These are phyloP conservation scores for Myotis pilosus DNA, from an alignment of 2,797 vertebrate genomes.

Conservation along the genomic window DNA sequence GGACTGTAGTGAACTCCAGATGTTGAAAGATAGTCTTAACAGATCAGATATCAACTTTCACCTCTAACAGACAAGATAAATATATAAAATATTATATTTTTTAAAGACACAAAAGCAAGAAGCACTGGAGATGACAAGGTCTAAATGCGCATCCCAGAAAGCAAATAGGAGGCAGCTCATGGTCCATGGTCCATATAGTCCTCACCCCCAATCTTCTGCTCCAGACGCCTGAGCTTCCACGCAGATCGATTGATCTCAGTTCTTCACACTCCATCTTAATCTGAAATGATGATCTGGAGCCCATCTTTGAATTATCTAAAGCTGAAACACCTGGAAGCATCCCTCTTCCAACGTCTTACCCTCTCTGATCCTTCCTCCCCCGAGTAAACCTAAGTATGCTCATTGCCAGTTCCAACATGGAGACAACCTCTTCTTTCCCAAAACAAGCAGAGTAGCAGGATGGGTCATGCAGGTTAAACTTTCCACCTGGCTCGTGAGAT, in stretches of 20 bases:
- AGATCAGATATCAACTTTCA: slow-evolving; percentile 47
- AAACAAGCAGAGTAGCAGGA: background rate
- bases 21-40: slow-evolving; percentile 55
- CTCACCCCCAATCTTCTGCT: background rate
- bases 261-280: background rate
- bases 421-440: background rate
- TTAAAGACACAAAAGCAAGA: background rate
- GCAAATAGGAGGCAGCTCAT: background rate
- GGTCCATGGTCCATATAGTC: background rate
- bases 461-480: background rate
- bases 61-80: slow-evolving; percentile 45
- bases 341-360: background rate
- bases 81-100: background rate
- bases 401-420: background rate
- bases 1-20: slow-evolving; percentile 30
- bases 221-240: background rate
- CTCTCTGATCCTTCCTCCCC: background rate
- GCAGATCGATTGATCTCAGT: background rate
- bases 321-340: background rate
- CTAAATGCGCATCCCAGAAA: background rate
- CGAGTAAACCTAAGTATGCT: background rate
- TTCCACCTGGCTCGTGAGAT: background rate
- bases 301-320: background rate
- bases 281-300: background rate
- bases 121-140: background rate